Percentiles rank a stretch among this genome's conserved stretches.
Conservation (phyloP, 2,797 vertebrate species). For the Ara ararauna region DNA sequence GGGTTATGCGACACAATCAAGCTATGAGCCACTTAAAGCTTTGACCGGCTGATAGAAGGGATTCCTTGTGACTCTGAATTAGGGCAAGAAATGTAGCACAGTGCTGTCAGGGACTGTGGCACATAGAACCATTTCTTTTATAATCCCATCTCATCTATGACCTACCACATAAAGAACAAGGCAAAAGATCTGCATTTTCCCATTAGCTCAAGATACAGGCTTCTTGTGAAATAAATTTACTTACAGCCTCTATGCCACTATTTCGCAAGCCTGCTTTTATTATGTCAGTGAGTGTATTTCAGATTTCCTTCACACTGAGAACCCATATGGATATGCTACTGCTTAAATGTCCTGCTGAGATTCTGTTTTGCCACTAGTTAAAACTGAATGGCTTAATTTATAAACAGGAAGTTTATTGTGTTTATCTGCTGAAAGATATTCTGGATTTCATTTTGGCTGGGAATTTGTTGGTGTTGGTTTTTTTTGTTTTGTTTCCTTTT, state of each 20-base stretch:
- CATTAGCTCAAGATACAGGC: constrained; percentile 57
- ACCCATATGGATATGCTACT: constrained; percentile 79
- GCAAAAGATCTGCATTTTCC: constrained; percentile 61
- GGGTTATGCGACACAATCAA: constrained; percentile 16
- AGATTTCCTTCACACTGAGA: constrained; percentile 78
- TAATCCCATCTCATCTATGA: constrained; percentile 74
- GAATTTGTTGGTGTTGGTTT: neutral
- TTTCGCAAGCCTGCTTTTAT: constrained; percentile 61
- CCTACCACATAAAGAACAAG: constrained; percentile 65
- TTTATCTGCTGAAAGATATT: constrained; percentile 30
- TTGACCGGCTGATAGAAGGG: constrained; percentile 52
- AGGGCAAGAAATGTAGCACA: constrained; percentile 81
- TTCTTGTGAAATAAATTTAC: constrained; percentile 69
- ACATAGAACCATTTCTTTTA: constrained; percentile 79
- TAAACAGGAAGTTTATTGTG: constrained; percentile 49
- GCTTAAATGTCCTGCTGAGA: constrained; percentile 74
- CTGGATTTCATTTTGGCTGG: constrained; percentile 4
- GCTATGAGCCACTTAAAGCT: constrained; percentile 65
- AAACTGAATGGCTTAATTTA: constrained; percentile 63
- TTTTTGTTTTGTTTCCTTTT: neutral
- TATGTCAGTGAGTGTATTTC: constrained; percentile 73
- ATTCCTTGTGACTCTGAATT: constrained; percentile 58
- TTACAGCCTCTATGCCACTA: constrained; percentile 35
- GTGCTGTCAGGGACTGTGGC: constrained; percentile 82
- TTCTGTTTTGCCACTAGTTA: constrained; percentile 68